Evolutionary conservation across 2,888 invertebrate genomes (phyloP).

Genomic region (Drosophila neutralis): DNA sequence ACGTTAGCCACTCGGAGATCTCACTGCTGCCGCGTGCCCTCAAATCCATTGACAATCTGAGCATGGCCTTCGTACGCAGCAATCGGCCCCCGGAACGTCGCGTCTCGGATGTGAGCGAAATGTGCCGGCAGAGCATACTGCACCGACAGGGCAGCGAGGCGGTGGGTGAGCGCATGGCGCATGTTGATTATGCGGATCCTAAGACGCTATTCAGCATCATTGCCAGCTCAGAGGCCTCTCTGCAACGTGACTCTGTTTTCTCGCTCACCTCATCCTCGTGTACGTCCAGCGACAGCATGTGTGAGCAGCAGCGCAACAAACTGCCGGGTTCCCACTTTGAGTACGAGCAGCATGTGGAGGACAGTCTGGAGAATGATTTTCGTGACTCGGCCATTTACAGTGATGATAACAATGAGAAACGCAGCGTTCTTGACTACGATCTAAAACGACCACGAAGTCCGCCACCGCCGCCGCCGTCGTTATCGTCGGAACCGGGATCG

Average conservation of each 20-base stretch:
- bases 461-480: conserved; percentile 74
- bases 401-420: conserved; percentile 86
- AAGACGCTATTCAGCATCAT: conserved; percentile 86
- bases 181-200: conserved; percentile 94
- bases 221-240: conserved; percentile 71
- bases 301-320: conserved; percentile 75
- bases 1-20: conserved; percentile 79
- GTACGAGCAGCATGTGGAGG: conserved; percentile 91
- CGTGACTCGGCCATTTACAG: conserved; percentile 94
- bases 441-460: conserved; percentile 70
- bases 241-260: conserved; percentile 84
- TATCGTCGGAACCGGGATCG: conserved; percentile 34
- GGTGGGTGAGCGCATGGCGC: conserved; percentile 94
- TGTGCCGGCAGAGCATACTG: conserved; percentile 85
- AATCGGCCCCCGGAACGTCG: conserved; percentile 83
- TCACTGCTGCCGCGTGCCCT: conserved; percentile 78
- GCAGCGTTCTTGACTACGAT: conserved; percentile 64
- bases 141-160: conserved; percentile 93
- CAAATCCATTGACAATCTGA: conserved; percentile 79
- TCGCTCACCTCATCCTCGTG: conserved; percentile 83
- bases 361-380: conserved; percentile 88
- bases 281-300: conserved; percentile 83
- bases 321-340: conserved; percentile 86
- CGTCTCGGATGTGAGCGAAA: conserved; percentile 83
- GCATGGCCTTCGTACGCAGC: conserved; percentile 72